A percentile compares a stretch with the other conserved stretches of the same genome.
phyloP scores from a whole-genome alignment of 2,888 invertebrate genomes.

The Onthophagus sagittarius region DNA sequence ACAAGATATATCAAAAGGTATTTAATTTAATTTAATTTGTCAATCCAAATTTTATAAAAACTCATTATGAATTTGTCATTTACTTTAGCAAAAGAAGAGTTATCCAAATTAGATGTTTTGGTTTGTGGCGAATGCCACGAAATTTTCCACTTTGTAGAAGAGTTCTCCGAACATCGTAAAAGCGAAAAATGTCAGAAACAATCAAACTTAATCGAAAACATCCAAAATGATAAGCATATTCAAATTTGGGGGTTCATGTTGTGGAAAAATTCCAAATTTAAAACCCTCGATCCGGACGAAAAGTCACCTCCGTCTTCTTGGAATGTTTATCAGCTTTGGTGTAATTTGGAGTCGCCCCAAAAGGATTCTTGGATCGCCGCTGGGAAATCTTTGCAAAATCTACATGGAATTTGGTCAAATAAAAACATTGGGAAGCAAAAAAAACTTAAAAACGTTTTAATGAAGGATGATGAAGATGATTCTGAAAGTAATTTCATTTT shows the following conservation, averaged over 20 bases:
- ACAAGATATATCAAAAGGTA: neutral
- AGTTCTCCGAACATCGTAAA: conserved; percentile 70
- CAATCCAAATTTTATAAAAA: neutral
- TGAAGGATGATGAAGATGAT: conserved; percentile 10
- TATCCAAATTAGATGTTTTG: conserved; percentile 71
- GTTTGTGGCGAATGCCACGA: conserved; percentile 82
- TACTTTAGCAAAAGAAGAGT: conserved; percentile 71
- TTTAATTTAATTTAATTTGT: neutral
- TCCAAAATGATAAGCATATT: conserved; percentile 72
- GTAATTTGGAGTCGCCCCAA: conserved; percentile 69
- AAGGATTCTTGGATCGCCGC: conserved; percentile 78
- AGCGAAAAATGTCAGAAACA: conserved; percentile 58
- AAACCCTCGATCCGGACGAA: conserved; percentile 50
- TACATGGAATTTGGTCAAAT: conserved; percentile 50
- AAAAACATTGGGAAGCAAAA: neutral
- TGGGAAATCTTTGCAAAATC: conserved; percentile 69
- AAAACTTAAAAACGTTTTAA: neutral
- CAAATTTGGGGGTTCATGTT: conserved; percentile 82
- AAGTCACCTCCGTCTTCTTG: conserved; percentile 56
- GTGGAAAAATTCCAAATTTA: conserved; percentile 67
- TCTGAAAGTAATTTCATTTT: conserved; percentile 10
- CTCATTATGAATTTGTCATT: conserved; percentile 28
- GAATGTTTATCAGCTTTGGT: conserved; percentile 81
- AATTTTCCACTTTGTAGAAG: conserved; percentile 75
- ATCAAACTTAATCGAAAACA: conserved; percentile 59